A percentile compares a stretch with the other conserved stretches of the same genome.
These are phyloP conservation scores for Macrotrachela quadricornifera DNA, from an alignment of 1,140 invertebrate genomes.

Conservation along the genomic window DNA sequence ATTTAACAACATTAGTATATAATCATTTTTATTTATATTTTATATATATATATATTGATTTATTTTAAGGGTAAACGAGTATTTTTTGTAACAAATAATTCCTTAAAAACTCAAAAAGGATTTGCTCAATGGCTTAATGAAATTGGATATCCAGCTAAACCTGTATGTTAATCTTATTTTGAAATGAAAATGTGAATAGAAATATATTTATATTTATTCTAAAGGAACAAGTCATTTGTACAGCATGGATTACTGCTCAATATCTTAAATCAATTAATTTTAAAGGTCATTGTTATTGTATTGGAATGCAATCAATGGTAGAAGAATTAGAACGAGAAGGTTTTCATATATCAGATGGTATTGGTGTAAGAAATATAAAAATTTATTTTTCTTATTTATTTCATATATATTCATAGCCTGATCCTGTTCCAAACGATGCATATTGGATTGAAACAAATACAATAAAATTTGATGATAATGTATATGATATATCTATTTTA, in stretches of 20 bases:
- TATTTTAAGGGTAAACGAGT: constrained; percentile 48
- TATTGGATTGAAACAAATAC: too few species aligned
- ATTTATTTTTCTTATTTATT: not conserved
- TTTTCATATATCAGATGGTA: constrained; percentile 42
- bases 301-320: constrained; percentile 55
- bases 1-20: constrained; percentile 36
- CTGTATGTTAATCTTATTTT: constrained; percentile 11
- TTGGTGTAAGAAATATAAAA: constrained; percentile 43
- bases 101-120: constrained; percentile 56
- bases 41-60: not conserved
- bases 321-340: constrained; percentile 53
- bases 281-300: constrained; percentile 59
- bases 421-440: too few species aligned
- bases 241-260: constrained; percentile 56
- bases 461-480: too few species aligned
- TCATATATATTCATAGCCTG: too few species aligned
- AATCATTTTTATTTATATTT: not conserved
- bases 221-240: constrained; percentile 58
- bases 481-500: too few species aligned
- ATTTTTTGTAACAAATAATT: constrained; percentile 81
- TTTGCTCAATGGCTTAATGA: constrained; percentile 50
- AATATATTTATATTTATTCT: constrained; percentile 9
- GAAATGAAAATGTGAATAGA: not conserved
- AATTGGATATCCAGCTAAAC: constrained; percentile 38
- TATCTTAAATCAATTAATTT: constrained; percentile 51